These are phyloP conservation scores for Girardinus metallicus DNA, from an alignment of 2,797 vertebrate species.

Conservation along the genomic window DNA sequence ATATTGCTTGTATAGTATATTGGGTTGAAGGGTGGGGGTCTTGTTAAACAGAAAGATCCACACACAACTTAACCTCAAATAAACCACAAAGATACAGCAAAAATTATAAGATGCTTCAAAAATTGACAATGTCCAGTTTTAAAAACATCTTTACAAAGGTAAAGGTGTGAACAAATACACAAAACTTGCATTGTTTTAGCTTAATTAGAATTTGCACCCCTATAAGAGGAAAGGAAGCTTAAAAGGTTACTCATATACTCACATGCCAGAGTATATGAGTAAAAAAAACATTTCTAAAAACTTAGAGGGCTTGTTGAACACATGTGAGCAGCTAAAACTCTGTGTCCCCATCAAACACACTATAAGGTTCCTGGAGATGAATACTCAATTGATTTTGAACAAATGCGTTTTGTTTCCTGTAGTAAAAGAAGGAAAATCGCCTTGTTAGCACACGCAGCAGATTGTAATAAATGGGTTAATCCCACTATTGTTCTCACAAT, in stretches of 20 bases:
- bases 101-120: background rate
- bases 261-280: background rate
- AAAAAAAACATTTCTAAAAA: background rate
- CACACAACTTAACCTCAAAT: background rate
- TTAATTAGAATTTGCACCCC: background rate
- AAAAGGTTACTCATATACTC: background rate
- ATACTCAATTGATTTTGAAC: slow-evolving; percentile 8
- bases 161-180: background rate
- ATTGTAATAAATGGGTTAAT: slow-evolving; percentile 38
- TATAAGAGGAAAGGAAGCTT: background rate
- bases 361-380: background rate
- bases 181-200: background rate
- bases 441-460: slow-evolving; percentile 24
- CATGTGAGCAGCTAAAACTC: background rate
- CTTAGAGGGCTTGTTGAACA: background rate
- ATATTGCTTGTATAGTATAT: background rate
- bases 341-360: background rate
- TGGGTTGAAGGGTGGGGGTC: background rate
- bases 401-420: slow-evolving; percentile 10
- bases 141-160: background rate
- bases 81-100: background rate
- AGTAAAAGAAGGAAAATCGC: slow-evolving; percentile 24
- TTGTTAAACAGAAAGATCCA: background rate
- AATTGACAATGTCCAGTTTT: background rate
- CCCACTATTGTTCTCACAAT: slow-evolving; percentile 12